A percentile compares a stretch with the other conserved stretches of the same genome.
phyloP scores from a whole-genome alignment of 2,113 vertebrate genomes.

The Ivindomyrus marchei region DNA sequence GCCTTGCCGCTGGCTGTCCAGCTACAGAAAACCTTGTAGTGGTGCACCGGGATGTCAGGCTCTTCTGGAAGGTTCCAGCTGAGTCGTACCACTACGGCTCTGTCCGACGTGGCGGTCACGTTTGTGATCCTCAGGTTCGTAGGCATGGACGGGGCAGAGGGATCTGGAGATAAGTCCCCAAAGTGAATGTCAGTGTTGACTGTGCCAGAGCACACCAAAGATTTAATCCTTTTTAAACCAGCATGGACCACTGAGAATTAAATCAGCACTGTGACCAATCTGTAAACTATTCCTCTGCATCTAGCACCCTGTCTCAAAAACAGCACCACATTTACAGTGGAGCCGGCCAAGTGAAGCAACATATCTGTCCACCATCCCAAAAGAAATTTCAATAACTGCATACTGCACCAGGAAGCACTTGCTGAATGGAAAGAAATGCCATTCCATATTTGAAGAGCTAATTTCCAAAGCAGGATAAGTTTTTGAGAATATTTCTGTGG shows the following conservation, averaged over 20 bases:
- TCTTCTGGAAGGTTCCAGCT: constrained; percentile 69
- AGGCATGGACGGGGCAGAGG: constrained; percentile 68
- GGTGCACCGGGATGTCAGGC: constrained; percentile 77
- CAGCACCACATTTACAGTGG: background rate
- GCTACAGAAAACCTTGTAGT: constrained; percentile 87
- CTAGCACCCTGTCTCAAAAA: background rate
- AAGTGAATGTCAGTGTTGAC: background rate
- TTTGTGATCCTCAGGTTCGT: constrained; percentile 69
- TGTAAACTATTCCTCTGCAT: background rate
- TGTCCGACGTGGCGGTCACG: constrained; percentile 61
- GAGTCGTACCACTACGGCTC: constrained; percentile 57
- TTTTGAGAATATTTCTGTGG: background rate
- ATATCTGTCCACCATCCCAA: background rate
- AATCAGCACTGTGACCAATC: constrained; percentile 8
- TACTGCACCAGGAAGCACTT: background rate
- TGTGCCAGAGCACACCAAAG: background rate
- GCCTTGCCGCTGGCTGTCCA: constrained; percentile 61
- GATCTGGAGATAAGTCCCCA: constrained; percentile 59
- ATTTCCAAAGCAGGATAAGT: background rate
- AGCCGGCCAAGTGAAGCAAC: background rate
- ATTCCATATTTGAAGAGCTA: background rate
- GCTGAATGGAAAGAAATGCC: background rate
- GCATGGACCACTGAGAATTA: background rate
- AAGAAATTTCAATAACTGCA: background rate
- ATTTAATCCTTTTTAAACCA: background rate